phyloP scores from a whole-genome alignment of 2,797 vertebrate species.

The Anisognathus igniventris region DNA sequence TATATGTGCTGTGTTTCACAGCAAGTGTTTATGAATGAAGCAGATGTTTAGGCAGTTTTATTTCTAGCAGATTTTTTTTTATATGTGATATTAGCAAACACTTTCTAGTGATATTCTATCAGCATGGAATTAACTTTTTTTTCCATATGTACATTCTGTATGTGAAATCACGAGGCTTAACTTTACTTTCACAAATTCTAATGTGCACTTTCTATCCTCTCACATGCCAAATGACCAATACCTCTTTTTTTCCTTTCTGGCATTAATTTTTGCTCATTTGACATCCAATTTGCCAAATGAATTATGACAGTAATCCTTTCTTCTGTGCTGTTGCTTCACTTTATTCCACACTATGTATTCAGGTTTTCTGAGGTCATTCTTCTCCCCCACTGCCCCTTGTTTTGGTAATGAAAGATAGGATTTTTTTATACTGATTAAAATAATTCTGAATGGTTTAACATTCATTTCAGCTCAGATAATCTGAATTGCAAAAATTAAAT shows the following conservation, averaged over 20 bases:
- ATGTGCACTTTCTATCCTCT: background rate
- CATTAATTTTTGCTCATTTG: background rate
- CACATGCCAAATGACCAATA: background rate
- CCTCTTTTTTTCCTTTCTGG: background rate
- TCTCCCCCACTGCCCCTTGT: accelerated
- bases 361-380: background rate
- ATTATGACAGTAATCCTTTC: constrained; percentile 34
- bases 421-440: background rate
- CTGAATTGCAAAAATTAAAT: background rate
- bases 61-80: background rate
- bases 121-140: background rate
- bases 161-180: background rate
- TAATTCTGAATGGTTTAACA: background rate
- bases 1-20: background rate
- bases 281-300: constrained; percentile 31
- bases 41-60: background rate
- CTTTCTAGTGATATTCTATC: background rate
- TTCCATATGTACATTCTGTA: background rate
- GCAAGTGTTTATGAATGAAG: background rate
- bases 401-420: background rate
- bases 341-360: background rate
- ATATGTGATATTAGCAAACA: background rate
- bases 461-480: background rate
- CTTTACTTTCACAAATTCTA: background rate
- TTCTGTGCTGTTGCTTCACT: background rate